Evolutionary conservation across 2,797 vertebrate genomes (phyloP).

Genomic region (Aphelocoma californica): DNA sequence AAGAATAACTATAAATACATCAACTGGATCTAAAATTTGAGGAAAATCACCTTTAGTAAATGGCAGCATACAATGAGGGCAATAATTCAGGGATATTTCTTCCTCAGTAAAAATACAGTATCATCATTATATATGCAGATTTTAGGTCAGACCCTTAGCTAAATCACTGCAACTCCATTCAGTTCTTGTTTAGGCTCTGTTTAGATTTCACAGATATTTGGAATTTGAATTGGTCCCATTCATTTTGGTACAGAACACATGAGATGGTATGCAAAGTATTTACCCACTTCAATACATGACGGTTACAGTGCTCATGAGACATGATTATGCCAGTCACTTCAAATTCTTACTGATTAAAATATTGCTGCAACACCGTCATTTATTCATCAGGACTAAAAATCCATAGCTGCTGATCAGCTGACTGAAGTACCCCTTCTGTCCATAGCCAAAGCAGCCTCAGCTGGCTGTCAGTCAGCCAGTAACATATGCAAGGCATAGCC

Average conservation of each 20-base stretch:
- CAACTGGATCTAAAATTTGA: not conserved
- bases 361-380: not conserved
- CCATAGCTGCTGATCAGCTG: not conserved
- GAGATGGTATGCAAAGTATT: not conserved
- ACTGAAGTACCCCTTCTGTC: not conserved
- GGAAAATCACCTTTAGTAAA: not conserved
- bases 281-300: not conserved
- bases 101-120: not conserved
- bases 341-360: conserved; percentile 16
- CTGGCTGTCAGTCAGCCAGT: not conserved
- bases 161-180: not conserved
- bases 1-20: not conserved
- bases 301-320: not conserved
- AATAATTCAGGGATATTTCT: not conserved
- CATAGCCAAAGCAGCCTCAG: not conserved
- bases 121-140: not conserved
- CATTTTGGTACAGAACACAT: not conserved
- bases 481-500: not conserved
- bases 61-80: not conserved
- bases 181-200: not conserved
- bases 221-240: not conserved
- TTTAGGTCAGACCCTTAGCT: not conserved
- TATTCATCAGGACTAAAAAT: not conserved
- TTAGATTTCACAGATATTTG: not conserved
- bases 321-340: not conserved